A percentile compares a stretch with the other conserved stretches of the same genome.
Conservation (phyloP, 2,888 invertebrate species). For the Lumbricus terrestris region DNA sequence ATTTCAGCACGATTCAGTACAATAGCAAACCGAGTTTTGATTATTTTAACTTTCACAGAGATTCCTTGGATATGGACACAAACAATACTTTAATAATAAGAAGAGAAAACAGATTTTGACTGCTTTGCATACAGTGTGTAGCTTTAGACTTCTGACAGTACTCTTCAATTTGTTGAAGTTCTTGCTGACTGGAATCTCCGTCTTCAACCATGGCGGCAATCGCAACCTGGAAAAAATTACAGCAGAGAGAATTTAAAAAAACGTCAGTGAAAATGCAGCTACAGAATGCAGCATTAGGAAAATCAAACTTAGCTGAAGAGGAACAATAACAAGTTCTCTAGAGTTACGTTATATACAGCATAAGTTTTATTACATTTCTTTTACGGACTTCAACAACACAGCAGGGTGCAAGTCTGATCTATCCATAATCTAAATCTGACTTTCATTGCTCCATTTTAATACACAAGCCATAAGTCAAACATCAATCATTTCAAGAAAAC, state of each 20-base stretch:
- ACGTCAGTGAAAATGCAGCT: not conserved
- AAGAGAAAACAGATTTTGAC: not conserved
- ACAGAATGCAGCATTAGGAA: not conserved
- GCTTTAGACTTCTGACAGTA: conserved; percentile 78
- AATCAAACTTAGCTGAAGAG: not conserved
- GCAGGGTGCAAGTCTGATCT: not conserved
- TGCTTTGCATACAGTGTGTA: conserved; percentile 74
- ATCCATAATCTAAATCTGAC: not conserved
- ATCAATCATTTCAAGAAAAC: not conserved
- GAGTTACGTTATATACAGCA: not conserved
- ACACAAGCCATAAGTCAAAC: not conserved
- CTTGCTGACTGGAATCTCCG: conserved; percentile 84
- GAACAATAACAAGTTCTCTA: not conserved
- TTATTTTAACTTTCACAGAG: too few relatives aligned
- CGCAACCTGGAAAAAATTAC: conserved; percentile 66
- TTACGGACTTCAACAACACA: not conserved
- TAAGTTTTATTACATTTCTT: not conserved
- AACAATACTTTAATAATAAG: not conserved
- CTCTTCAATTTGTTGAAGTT: conserved; percentile 79
- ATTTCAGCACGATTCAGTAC: too few relatives aligned
- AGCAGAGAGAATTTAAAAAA: not conserved
- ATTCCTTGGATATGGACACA: too few relatives aligned
- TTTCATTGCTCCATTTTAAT: not conserved
- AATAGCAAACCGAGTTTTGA: too few relatives aligned
- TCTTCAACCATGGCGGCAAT: conserved; percentile 92